phyloP scores from a whole-genome alignment of 2,888 invertebrate genomes.

The Calliopum simillimum region DNA sequence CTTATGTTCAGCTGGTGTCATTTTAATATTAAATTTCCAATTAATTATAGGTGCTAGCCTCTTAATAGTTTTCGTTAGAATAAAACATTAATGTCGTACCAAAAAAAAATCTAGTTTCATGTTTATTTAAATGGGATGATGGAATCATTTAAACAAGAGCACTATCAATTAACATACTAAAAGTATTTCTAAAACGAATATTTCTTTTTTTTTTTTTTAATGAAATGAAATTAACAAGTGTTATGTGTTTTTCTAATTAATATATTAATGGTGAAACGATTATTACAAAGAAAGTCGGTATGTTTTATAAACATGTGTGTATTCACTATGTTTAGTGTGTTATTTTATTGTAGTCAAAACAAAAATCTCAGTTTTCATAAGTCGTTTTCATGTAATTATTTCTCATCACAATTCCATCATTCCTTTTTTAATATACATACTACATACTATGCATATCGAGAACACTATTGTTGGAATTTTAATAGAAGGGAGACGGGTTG shows the following conservation, averaged over 20 bases:
- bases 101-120: constrained; percentile 27
- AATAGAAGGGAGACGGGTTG: too few relatives aligned
- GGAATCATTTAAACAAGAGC: constrained; percentile 61
- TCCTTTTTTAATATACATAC: constrained; percentile 28
- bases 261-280: not conserved
- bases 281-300: constrained; percentile 55
- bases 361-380: constrained; percentile 15
- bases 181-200: constrained; percentile 11
- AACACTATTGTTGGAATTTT: not conserved
- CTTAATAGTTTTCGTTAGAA: constrained; percentile 2
- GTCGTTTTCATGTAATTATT: constrained; percentile 38
- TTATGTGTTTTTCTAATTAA: not conserved
- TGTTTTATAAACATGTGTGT: constrained; percentile 47
- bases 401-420: constrained; percentile 47
- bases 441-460: too few relatives aligned
- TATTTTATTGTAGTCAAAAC: constrained; percentile 12
- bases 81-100: constrained; percentile 4
- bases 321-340: not conserved
- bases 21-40: not conserved
- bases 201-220: not conserved
- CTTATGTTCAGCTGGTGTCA: constrained; percentile 24
- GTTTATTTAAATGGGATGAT: constrained; percentile 60
- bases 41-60: not conserved
- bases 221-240: not conserved
- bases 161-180: constrained; percentile 23